Base-by-base conservation (phyloP, 1,140 invertebrate species). In the Temnothorax longispinosus region DNA sequence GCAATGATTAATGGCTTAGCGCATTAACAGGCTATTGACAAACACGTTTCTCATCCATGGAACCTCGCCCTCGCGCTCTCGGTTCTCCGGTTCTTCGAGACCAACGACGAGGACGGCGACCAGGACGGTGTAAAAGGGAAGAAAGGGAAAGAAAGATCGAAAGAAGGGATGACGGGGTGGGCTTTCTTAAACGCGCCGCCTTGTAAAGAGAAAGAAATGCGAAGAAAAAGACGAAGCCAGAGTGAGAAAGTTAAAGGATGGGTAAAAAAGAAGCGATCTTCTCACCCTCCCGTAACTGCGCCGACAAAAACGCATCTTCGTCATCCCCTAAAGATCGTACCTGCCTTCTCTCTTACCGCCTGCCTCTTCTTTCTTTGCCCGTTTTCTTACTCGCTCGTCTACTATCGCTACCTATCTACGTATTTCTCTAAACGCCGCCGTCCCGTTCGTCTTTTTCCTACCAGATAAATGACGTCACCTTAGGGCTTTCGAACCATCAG, bases 1-100 rank as follows among this genome's bases (percentile, higher is more conserved):
- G 91, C 92, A 95, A 95, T 95, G 95, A 95, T 95, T 95, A 95
- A 95, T 95, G 94, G 94, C 94, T 95, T 95, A 94, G 93, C 90
- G 94, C 95, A 95, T 95, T 95, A 95, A 94, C 94, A 93, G 92
- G 92, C 94, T 94, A 95, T 95, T 95, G 94, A 95, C 94, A 95
- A 95, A 94, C 95, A 94, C 93, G 93, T 93, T 94, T 91, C 92
- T 93, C 92, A 91, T 86, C 88, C 88, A 84, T 86, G 60, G 67
- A 72, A 85, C 85, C 74, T 87, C 74, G 81, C 82, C 89, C 90
- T 84, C 90, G 90, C 87, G 86, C 87, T 80, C 60, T 54, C 41
- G 60, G 18, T 27, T 74, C 32, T 41, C 72, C 21, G 64, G 44
- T 77, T 67, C 77, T 87, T 54, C 67, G 44, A 82, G 82, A 64